Evolutionary conservation across 92 coral and sea anemone genomes (phyloP).

Genomic region (Heliopora coerulea): DNA sequence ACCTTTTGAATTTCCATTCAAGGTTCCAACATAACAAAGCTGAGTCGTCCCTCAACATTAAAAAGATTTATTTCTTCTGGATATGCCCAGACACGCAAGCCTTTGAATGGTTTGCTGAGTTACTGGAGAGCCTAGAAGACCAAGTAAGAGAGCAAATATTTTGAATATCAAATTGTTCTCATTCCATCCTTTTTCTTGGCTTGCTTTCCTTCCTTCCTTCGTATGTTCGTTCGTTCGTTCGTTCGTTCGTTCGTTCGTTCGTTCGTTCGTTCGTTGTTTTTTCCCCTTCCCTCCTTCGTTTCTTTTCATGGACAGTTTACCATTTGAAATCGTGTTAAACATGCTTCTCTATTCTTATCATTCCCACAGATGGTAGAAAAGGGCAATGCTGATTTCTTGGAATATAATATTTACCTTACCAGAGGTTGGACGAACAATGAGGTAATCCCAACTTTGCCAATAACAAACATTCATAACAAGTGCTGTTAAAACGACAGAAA

Average conservation of each 20-base stretch:
- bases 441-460: too few relatives aligned
- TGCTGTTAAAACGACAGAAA: too few relatives aligned
- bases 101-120: conserved; percentile 87
- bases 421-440: conserved; percentile 57
- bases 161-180: neutral
- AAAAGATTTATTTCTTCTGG: conserved; percentile 93
- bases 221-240: too few relatives aligned
- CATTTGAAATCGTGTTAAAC: too few relatives aligned
- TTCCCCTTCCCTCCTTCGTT: too few relatives aligned
- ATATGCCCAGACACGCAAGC: conserved; percentile 86
- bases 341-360: too few relatives aligned
- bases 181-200: neutral
- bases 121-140: conserved; percentile 68
- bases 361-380: conserved; percentile 74
- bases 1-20: too few relatives aligned
- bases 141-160: conserved; percentile 53
- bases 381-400: conserved; percentile 58
- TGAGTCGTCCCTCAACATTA: conserved; percentile 53
- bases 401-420: conserved; percentile 77
- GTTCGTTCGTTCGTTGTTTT: too few relatives aligned
- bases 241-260: too few relatives aligned
- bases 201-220: too few relatives aligned
- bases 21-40: conserved; percentile 71
- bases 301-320: too few relatives aligned
- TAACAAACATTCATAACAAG: too few relatives aligned